Evolutionary conservation across 2,797 vertebrate species (phyloP).

Genomic region (Hafferia zeledoni): DNA sequence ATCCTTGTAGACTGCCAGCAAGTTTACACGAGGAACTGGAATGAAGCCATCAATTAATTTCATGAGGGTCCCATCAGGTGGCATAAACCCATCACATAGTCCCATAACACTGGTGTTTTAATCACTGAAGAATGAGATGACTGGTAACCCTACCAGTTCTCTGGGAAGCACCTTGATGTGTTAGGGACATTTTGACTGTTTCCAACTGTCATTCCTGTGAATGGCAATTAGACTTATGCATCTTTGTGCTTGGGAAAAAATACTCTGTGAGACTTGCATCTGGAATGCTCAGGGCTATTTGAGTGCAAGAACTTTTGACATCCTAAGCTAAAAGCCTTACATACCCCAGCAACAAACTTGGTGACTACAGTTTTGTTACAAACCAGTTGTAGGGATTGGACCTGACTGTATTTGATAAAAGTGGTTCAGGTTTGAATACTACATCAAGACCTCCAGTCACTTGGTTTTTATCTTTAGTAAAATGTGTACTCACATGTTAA

Average conservation of each 20-base stretch:
- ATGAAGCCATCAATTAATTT: slow-evolving; percentile 11
- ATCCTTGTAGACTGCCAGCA: slow-evolving; percentile 40
- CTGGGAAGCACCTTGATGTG: not conserved
- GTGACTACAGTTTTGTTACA: not conserved
- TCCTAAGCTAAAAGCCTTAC: not conserved
- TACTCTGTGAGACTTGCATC: not conserved
- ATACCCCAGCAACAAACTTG: not conserved
- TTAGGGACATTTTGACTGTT: not conserved
- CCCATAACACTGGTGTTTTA: not conserved
- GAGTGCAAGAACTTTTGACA: not conserved
- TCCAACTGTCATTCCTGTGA: not conserved
- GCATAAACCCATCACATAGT: not conserved
- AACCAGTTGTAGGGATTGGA: not conserved
- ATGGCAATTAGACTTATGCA: not conserved
- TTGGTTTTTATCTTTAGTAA: not conserved
- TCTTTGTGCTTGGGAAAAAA: not conserved
- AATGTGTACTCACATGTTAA: not conserved
- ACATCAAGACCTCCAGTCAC: not conserved
- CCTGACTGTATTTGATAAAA: not conserved
- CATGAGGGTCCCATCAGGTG: not conserved
- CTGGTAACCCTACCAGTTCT: fast-evolving
- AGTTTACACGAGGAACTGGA: slow-evolving; percentile 44
- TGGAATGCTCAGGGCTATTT: not conserved
- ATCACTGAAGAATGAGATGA: not conserved
- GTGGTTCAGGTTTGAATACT: not conserved